These are phyloP conservation scores for Loriculus beryllinus DNA, from an alignment of 2,797 vertebrate genomes.

Conservation along the genomic window DNA sequence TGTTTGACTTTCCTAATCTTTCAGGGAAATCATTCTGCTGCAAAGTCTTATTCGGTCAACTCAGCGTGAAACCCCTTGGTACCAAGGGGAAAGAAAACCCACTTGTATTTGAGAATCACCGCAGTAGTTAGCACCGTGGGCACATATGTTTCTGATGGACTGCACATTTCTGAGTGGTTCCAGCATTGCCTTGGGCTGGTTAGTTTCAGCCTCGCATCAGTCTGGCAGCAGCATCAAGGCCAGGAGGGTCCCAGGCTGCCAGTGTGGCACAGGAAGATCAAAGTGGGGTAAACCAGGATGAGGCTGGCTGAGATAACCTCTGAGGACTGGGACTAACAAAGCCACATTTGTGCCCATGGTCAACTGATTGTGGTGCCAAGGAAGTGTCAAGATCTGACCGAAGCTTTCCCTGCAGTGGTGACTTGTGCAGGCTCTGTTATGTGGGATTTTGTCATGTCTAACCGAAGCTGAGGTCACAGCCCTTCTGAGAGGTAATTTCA, in stretches of 20 bases:
- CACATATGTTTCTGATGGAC: neutral
- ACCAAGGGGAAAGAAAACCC: conserved; percentile 12
- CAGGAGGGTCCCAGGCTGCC: neutral
- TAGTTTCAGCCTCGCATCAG: neutral
- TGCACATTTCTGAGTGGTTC: neutral
- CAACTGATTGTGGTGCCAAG: neutral
- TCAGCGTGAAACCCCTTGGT: conserved; percentile 4
- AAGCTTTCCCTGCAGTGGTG: neutral
- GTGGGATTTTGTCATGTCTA: neutral
- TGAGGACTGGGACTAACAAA: neutral
- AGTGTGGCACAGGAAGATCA: neutral
- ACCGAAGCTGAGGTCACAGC: neutral
- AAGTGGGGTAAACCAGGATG: neutral
- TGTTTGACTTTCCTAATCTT: conserved; percentile 46
- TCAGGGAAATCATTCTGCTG: neutral
- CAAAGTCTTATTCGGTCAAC: conserved; percentile 9
- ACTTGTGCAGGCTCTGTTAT: neutral
- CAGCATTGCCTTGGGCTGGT: neutral
- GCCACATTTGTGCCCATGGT: fast-evolving
- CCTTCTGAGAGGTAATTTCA: neutral
- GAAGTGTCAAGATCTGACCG: neutral
- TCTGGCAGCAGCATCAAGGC: neutral
- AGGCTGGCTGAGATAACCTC: neutral
- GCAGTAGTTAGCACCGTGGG: neutral
- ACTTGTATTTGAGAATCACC: neutral